phyloP scores from a whole-genome alignment of 2,797 vertebrate genomes.

The Arctocebus calabarensis region DNA sequence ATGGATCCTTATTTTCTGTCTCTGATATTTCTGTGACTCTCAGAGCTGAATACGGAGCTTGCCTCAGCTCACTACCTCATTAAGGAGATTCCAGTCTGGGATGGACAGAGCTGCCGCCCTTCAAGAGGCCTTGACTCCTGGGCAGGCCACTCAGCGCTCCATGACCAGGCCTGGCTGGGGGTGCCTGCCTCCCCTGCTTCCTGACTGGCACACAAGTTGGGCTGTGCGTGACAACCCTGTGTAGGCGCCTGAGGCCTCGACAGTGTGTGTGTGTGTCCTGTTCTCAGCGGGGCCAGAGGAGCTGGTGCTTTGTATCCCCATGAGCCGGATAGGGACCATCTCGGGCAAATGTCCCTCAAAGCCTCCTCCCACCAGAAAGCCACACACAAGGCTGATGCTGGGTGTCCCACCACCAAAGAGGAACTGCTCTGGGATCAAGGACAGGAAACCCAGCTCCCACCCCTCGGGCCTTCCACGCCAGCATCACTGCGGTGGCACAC shows the following conservation, averaged over 20 bases:
- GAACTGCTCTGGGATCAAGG: not conserved
- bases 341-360: not conserved
- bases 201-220: not conserved
- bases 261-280: not conserved
- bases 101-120: not conserved
- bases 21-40: not conserved
- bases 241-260: not conserved
- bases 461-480: not conserved
- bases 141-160: not conserved
- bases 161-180: not conserved
- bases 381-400: not conserved
- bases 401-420: not conserved
- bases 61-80: too few relatives aligned
- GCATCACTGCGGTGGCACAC: not conserved
- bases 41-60: not conserved
- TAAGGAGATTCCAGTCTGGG: not conserved
- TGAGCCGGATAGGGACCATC: not conserved
- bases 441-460: not conserved
- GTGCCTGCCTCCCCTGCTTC: not conserved
- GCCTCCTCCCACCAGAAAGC: not conserved
- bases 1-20: not conserved
- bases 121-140: not conserved
- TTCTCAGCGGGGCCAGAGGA: not conserved
- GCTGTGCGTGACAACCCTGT: rapidly evolving
- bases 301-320: too few relatives aligned